Evolutionary conservation across 2,888 invertebrate genomes (phyloP).

Genomic region (Synanthedon tipuliformis): DNA sequence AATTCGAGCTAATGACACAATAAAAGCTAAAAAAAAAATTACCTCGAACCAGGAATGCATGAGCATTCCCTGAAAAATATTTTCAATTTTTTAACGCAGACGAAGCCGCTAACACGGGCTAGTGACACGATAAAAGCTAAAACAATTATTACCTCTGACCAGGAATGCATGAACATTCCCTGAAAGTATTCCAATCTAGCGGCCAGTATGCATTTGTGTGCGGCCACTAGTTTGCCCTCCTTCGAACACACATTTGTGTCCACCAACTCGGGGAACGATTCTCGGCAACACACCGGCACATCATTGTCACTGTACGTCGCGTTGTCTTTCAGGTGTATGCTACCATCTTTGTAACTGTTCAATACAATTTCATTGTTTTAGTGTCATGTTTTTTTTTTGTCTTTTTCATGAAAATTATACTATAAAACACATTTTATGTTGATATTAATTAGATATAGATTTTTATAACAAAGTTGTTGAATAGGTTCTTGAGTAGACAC

Average conservation of each 20-base stretch:
- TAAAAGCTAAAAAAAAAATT: too few relatives aligned
- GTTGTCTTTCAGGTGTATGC: constrained; percentile 42
- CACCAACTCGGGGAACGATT: constrained; percentile 59
- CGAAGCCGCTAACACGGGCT: too few relatives aligned
- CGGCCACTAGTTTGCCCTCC: constrained; percentile 62
- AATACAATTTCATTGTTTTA: neutral
- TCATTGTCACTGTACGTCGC: constrained; percentile 21
- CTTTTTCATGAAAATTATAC: too few relatives aligned
- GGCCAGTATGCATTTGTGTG: constrained; percentile 85
- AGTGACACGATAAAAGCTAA: constrained; percentile 4
- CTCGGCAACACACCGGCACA: constrained; percentile 47
- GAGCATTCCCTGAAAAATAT: too few relatives aligned
- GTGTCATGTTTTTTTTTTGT: too few relatives aligned
- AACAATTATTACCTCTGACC: constrained; percentile 77
- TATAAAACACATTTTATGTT: too few relatives aligned
- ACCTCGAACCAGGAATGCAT: too few relatives aligned
- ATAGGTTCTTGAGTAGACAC: neutral
- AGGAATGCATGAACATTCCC: constrained; percentile 83
- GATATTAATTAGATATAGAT: too few relatives aligned
- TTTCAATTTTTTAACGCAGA: too few relatives aligned
- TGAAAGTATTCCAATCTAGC: constrained; percentile 87
- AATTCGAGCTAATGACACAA: too few relatives aligned
- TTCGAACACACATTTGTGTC: constrained; percentile 73
- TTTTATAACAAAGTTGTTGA: neutral
- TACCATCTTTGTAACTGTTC: constrained; percentile 50